Evolutionary conservation across 2,113 vertebrate genomes (phyloP).

Genomic region (Apeltes quadracus): DNA sequence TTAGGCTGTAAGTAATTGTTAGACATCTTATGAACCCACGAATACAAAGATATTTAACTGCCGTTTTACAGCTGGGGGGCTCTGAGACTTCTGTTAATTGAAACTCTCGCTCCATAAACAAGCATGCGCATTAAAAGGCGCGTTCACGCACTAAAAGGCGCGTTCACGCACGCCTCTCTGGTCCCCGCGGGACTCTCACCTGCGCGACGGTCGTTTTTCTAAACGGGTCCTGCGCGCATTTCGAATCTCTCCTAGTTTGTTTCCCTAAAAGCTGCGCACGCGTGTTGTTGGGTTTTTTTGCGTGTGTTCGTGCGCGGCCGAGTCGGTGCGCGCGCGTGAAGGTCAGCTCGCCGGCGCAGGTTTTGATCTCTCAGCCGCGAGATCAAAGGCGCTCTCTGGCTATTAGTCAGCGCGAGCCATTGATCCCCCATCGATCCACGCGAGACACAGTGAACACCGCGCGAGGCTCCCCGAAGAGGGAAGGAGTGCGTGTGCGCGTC

Average conservation of each 20-base stretch:
- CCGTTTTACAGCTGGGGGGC: background rate
- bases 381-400: conserved; percentile 88
- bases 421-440: conserved; percentile 87
- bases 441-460: conserved; percentile 85
- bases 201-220: no score
- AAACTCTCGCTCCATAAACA: background rate
- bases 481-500: conserved; percentile 28
- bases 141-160: background rate
- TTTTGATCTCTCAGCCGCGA: conserved; percentile 87
- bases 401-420: conserved; percentile 89
- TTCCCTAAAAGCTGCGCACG: conserved; percentile 57
- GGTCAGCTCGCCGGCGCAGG: conserved; percentile 79
- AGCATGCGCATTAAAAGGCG: background rate
- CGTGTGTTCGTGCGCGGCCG: conserved; percentile 30
- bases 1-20: background rate
- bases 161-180: background rate
- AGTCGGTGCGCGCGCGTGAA: conserved; percentile 60
- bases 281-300: background rate
- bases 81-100: background rate
- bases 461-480: conserved; percentile 82
- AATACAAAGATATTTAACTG: background rate
- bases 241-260: conserved; percentile 34
- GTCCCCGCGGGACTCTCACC: conserved; percentile 62
- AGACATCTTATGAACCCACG: background rate
- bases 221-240: conserved; percentile 12